phyloP scores from a whole-genome alignment of 2,113 vertebrate species.

The Uropsilus gracilis region DNA sequence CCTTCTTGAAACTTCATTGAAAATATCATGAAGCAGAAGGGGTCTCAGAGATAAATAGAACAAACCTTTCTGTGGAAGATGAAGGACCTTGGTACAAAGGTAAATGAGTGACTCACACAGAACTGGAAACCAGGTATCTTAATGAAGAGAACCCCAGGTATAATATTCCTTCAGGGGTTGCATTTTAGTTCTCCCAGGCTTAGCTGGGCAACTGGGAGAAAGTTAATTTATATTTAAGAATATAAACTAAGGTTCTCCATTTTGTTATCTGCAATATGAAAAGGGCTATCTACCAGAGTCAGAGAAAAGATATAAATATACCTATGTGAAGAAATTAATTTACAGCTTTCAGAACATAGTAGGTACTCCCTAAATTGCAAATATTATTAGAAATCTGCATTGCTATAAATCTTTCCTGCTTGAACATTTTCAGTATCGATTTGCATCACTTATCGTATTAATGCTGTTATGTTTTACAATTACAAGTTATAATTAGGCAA shows the following conservation, averaged over 20 bases:
- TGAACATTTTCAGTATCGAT: slow-evolving; percentile 43
- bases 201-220: neutral
- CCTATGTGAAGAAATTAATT: neutral
- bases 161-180: neutral
- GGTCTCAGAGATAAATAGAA: neutral
- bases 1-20: slow-evolving; percentile 61
- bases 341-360: slow-evolving; percentile 11
- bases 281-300: neutral
- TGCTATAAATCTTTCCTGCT: neutral
- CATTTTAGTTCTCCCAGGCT: neutral
- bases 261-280: slow-evolving; percentile 21
- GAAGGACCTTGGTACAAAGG: neutral
- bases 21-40: slow-evolving; percentile 31
- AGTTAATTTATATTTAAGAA: neutral
- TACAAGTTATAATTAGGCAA: slow-evolving; percentile 77
- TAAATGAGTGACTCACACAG: neutral
- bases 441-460: slow-evolving; percentile 59
- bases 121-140: neutral
- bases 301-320: neutral
- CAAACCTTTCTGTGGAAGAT: neutral
- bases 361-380: neutral
- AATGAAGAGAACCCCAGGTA: neutral
- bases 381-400: neutral
- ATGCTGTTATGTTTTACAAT: slow-evolving; percentile 68
- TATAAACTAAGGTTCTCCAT: neutral